Base-by-base conservation (phyloP, 2,888 invertebrate genomes). In the Prenolepis imparis region DNA sequence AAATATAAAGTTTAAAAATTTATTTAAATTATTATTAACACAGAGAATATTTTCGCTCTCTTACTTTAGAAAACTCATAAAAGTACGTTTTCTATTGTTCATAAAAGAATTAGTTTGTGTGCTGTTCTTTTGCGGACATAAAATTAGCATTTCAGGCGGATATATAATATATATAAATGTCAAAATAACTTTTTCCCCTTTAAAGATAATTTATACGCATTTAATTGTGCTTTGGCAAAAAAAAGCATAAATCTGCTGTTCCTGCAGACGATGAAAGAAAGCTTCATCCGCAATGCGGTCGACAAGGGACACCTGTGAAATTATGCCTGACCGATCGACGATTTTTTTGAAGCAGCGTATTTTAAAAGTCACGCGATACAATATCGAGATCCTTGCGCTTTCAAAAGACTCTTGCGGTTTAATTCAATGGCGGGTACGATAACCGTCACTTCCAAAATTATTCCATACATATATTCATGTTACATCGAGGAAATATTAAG, bases 271-370 rank as follows among this genome's bases (percentile, higher is more conserved):
- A 80, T 59, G 44, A 80, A 80, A 80, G 59, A 70, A 80, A 80
- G 44, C 24, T 39, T 57, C 36, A 66, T 89, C 88, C 70, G 88
- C 88, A 88, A 81, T 88, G 88, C 88, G 87, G 88, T 87, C 78
- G 41, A 21, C 39, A 18, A 80, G 59, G 24, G 59, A 36, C 59
- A 70, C 32, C 59, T 41, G 78, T 44, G 36, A 80, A 80, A 80
- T 78, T 80, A 80, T 80, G 48, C 48, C 78, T 72, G 41, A 59
- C 39, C 66, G n/a, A 67, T 77, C 57, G 67, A 67, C 59, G 48
- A 41, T 68, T 80, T 80, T 70, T 80, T 72, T 72, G 36, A 61
- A 72, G 59, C 57, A 39, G 48, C 24, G 44, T 70, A 78, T 36
- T 78, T 78, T 70, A 61, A 80, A 72, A 80, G 78, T 80, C 78